phyloP scores from a whole-genome alignment of 2,888 invertebrate genomes.

The Amiota communis region DNA sequence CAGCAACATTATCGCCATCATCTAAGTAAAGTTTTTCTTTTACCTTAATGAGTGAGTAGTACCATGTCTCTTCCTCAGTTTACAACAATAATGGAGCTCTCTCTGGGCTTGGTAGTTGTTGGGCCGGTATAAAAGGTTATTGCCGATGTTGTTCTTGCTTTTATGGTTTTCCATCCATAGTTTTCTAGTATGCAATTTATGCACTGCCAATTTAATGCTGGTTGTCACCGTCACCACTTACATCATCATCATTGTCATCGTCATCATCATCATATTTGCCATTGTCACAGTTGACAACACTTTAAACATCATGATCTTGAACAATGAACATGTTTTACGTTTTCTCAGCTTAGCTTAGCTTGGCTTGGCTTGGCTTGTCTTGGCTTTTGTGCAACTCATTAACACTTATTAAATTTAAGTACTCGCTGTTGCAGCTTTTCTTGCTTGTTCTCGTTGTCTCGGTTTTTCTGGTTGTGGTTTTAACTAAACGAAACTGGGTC shows the following conservation, averaged over 20 bases:
- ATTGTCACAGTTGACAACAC: neutral
- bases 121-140: too few relatives aligned
- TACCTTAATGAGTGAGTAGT: slow-evolving; percentile 52
- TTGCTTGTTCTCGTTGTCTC: neutral
- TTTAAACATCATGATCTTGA: neutral
- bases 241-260: neutral
- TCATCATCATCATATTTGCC: neutral
- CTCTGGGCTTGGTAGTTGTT: slow-evolving; percentile 17
- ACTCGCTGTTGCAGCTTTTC: slow-evolving; percentile 40
- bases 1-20: too few relatives aligned
- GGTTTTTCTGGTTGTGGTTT: slow-evolving; percentile 5
- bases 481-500: slow-evolving; percentile 43
- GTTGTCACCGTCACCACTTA: slow-evolving; percentile 4
- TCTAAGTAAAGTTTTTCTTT: neutral
- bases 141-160: neutral
- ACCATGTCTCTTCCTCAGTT: slow-evolving; percentile 7
- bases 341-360: slow-evolving; percentile 29
- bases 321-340: neutral
- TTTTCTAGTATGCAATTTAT: slow-evolving; percentile 48
- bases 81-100: slow-evolving; percentile 53
- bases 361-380: neutral
- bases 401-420: slow-evolving; percentile 69
- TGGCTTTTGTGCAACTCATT: slow-evolving; percentile 63
- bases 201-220: slow-evolving; percentile 44
- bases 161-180: neutral